Conservation (phyloP, 2,888 invertebrate species). For the Alsophila aescularia region DNA sequence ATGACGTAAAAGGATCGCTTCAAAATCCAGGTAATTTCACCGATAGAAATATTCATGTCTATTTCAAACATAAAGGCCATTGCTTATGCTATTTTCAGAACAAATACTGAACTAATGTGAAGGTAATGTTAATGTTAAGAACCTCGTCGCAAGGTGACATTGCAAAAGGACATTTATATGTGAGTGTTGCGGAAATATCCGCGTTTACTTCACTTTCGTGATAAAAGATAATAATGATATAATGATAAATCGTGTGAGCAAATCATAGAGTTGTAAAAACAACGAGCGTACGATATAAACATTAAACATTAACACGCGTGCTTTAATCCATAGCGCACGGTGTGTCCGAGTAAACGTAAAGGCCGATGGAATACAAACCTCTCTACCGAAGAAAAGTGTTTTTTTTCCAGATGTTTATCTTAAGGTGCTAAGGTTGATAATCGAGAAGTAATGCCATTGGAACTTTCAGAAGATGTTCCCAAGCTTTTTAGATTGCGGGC, state of each 20-base stretch:
- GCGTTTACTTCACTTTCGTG: constrained; percentile 19
- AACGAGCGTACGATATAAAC: constrained; percentile 56
- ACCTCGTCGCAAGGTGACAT: not conserved
- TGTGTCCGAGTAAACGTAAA: constrained; percentile 68
- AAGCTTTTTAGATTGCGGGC: not conserved
- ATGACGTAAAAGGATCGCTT: constrained; percentile 13
- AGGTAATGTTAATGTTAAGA: constrained; percentile 1
- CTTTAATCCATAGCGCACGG: constrained; percentile 58
- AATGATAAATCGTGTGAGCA: constrained; percentile 20
- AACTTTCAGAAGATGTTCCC: not conserved
- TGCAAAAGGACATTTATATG: not conserved
- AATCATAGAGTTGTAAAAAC: constrained; percentile 43
- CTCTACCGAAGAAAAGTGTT: no score
- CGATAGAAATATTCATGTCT: not conserved
- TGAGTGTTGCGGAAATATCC: not conserved
- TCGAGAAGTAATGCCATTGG: not conserved
- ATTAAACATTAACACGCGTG: constrained; percentile 72
- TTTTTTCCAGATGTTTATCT: not conserved
- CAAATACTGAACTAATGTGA: constrained; percentile 7
- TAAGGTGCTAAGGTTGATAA: constrained; percentile 3
- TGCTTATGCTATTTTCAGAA: constrained; percentile 23
- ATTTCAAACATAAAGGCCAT: constrained; percentile 29
- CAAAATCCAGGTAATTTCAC: not conserved
- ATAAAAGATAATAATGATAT: constrained; percentile 23
- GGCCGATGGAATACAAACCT: constrained; percentile 2